These are phyloP conservation scores for Podarcis raffonei DNA, from an alignment of 2,113 vertebrate genomes.

Conservation along the genomic window DNA sequence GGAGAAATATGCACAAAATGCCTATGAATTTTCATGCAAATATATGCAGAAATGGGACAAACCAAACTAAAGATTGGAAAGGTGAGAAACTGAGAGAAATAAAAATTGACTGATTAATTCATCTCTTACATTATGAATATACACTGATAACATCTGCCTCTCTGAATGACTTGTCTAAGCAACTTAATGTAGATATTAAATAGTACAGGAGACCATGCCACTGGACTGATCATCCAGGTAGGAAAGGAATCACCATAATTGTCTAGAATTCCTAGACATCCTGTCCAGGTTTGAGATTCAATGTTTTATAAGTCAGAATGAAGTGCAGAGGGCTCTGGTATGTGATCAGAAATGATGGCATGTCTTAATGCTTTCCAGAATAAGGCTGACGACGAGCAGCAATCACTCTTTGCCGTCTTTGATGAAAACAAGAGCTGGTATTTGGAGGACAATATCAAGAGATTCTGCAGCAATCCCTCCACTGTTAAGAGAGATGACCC, in stretches of 20 bases:
- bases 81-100: too few species aligned
- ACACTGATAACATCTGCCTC: too few species aligned
- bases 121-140: too few species aligned
- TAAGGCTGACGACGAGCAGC: conserved; percentile 91
- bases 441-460: conserved; percentile 87
- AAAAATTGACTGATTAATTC: too few species aligned
- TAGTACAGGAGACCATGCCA: neutral
- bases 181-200: neutral
- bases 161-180: too few species aligned
- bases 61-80: too few species aligned
- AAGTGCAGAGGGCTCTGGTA: neutral
- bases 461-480: conserved; percentile 77
- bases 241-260: neutral
- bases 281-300: neutral
- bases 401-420: conserved; percentile 87
- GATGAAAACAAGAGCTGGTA: conserved; percentile 99
- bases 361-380: conserved; percentile 74
- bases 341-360: conserved; percentile 14
- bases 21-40: too few species aligned
- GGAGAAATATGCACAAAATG: too few species aligned
- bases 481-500: conserved; percentile 83
- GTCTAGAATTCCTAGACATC: too few species aligned
- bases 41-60: too few species aligned
- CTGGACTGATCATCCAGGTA: neutral
- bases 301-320: neutral